Evolutionary conservation across 2,113 vertebrate genomes (phyloP).

Genomic region (Helogale parvula): DNA sequence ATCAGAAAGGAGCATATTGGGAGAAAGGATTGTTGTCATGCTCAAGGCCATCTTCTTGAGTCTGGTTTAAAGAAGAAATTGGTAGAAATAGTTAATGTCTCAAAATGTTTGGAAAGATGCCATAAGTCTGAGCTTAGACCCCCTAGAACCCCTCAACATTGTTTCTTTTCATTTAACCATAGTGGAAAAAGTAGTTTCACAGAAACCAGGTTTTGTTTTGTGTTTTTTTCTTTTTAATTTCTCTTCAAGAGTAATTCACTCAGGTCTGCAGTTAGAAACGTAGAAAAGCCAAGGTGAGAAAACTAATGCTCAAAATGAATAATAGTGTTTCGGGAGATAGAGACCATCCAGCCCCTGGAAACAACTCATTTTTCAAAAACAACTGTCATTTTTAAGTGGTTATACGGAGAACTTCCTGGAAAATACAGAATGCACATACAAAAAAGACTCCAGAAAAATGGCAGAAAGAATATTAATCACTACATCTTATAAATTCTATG

Average conservation of each 20-base stretch:
- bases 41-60: constrained; percentile 22
- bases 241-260: constrained; percentile 38
- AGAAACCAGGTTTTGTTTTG: constrained; percentile 1
- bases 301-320: not conserved
- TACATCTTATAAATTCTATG: not conserved
- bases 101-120: not conserved
- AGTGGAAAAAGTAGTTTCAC: not conserved
- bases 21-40: constrained; percentile 37
- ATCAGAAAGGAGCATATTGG: constrained; percentile 62
- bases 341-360: not conserved
- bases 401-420: not conserved
- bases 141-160: not conserved
- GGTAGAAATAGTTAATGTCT: not conserved
- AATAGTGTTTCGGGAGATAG: not conserved
- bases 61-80: constrained; percentile 62
- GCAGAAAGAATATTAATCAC: not conserved
- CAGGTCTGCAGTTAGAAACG: constrained; percentile 58
- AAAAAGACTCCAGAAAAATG: not conserved
- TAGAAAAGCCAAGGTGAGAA: constrained; percentile 41
- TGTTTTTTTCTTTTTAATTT: not conserved
- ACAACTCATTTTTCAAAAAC: not conserved
- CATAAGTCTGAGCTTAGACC: not conserved
- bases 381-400: not conserved
- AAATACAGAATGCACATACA: not conserved
- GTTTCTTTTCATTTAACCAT: not conserved